Conservation (phyloP, 2,113 vertebrate species). For the Syrmaticus mikado region DNA sequence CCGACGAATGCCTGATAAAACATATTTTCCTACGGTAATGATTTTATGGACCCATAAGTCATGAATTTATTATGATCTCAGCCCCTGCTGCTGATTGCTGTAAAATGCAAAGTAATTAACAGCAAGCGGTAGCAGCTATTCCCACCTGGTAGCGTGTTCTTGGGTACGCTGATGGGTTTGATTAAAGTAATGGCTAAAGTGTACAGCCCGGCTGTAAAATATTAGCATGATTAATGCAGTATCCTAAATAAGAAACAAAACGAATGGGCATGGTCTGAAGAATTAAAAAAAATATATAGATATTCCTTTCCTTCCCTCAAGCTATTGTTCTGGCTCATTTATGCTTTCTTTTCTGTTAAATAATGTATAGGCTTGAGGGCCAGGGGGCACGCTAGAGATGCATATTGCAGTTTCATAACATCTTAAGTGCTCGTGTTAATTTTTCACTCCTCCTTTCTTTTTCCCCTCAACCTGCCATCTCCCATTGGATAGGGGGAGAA, state of each 20-base stretch:
- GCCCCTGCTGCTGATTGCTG: conserved; percentile 85
- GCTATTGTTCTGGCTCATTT: conserved; percentile 80
- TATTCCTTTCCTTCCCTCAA: conserved; percentile 39
- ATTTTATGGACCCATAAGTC: conserved; percentile 88
- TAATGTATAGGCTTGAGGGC: conserved; percentile 74
- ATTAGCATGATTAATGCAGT: conserved; percentile 84
- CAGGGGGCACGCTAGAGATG: conserved; percentile 64
- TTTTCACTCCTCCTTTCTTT: conserved; percentile 28
- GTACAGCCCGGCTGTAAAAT: conserved; percentile 81
- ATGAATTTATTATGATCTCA: conserved; percentile 89
- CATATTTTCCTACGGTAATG: conserved; percentile 87
- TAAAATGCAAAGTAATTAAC: conserved; percentile 88
- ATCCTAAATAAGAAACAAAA: conserved; percentile 85
- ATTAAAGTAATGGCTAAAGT: conserved; percentile 86
- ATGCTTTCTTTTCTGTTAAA: conserved; percentile 76
- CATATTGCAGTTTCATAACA: conserved; percentile 64
- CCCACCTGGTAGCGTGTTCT: conserved; percentile 84
- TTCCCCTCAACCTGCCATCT: conserved; percentile 35
- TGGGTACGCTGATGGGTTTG: conserved; percentile 81
- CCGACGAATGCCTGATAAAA: conserved; percentile 83
- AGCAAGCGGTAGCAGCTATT: conserved; percentile 82
- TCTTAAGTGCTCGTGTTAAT: conserved; percentile 72
- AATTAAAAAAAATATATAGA: conserved; percentile 47
- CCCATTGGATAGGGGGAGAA: background rate
- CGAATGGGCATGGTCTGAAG: conserved; percentile 69